These are phyloP conservation scores for Pilophorus perplexus DNA, from an alignment of 2,888 invertebrate species.

Conservation along the genomic window DNA sequence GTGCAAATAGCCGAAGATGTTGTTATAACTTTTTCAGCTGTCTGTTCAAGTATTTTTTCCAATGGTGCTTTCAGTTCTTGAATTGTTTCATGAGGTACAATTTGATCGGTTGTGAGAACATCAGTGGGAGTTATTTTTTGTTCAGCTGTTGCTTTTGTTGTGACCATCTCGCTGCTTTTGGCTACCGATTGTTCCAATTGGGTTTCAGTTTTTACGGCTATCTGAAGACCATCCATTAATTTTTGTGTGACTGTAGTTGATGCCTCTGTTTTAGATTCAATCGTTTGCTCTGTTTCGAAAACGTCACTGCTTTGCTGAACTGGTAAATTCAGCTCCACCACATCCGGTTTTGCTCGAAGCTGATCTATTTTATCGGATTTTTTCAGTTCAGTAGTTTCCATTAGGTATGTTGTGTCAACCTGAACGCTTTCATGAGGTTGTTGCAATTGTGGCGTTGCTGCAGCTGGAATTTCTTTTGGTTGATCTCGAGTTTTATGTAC, in stretches of 20 bases:
- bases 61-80: conserved; percentile 5
- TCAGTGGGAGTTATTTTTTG: conserved; percentile 29
- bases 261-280: conserved; percentile 12
- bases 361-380: conserved; percentile 24
- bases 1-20: conserved; percentile 38
- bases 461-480: conserved; percentile 7
- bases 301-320: conserved; percentile 30
- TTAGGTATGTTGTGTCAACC: conserved; percentile 13
- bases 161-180: not conserved
- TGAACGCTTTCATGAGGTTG: conserved; percentile 37
- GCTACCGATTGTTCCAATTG: conserved; percentile 17
- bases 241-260: conserved; percentile 23
- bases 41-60: conserved; percentile 7
- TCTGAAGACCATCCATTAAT: conserved; percentile 32
- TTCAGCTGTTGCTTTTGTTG: conserved; percentile 22
- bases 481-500: conserved; percentile 3
- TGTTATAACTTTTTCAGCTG: conserved; percentile 30
- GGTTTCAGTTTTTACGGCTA: conserved; percentile 31
- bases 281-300: conserved; percentile 33
- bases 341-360: conserved; percentile 31
- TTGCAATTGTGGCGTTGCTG: conserved; percentile 35
- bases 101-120: conserved; percentile 38
- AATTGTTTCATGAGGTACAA: conserved; percentile 38
- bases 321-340: conserved; percentile 40
- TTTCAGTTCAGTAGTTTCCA: conserved; percentile 36